Evolutionary conservation across 2,113 vertebrate genomes (phyloP).

Genomic region (Arizona elegans): DNA sequence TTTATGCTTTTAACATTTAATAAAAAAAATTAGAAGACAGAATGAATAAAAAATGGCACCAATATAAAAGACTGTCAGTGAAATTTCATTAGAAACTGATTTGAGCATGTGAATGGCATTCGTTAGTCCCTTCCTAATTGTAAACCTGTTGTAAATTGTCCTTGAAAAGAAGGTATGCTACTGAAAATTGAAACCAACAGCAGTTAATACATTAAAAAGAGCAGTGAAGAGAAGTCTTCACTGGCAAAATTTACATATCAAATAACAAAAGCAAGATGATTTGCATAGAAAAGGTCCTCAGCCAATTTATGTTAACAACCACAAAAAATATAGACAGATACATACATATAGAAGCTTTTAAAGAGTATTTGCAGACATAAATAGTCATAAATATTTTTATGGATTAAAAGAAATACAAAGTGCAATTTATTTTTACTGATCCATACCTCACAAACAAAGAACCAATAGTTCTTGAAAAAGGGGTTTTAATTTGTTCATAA

Average conservation of each 20-base stretch:
- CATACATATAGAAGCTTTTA: not conserved
- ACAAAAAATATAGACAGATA: not conserved
- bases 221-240: not conserved
- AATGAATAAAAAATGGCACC: not conserved
- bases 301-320: not conserved
- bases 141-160: not conserved
- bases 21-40: not conserved
- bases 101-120: not conserved
- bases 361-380: not conserved
- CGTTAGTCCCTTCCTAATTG: not conserved
- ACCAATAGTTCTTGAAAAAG: not conserved
- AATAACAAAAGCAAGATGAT: not conserved
- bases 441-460: not conserved
- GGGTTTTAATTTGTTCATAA: not conserved
- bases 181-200: not conserved
- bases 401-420: not conserved
- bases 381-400: not conserved
- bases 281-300: not conserved
- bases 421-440: not conserved
- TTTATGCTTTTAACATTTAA: not conserved
- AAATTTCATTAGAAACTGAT: not conserved
- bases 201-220: not conserved
- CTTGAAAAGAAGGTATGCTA: not conserved
- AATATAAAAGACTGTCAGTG: not conserved
- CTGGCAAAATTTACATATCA: not conserved